Percentiles rank a stretch among this genome's conserved stretches.
These are phyloP conservation scores for Caenorhabditis inopinata DNA, from an alignment of 1,140 invertebrate species.

Conservation along the genomic window DNA sequence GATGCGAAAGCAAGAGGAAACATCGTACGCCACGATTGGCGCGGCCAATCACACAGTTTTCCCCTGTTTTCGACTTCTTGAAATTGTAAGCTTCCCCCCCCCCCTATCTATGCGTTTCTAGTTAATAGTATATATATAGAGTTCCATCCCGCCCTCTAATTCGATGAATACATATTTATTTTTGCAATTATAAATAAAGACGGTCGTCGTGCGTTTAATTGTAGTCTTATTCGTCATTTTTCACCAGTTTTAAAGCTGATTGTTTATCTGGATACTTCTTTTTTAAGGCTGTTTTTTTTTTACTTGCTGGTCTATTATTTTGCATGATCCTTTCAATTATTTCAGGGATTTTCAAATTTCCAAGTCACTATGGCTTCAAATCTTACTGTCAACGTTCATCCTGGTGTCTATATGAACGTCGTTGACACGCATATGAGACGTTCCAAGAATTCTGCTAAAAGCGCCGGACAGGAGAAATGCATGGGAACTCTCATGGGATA, in stretches of 20 bases:
- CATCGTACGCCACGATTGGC: too few relatives aligned
- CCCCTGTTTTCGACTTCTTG: too few relatives aligned
- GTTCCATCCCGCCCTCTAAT: too few relatives aligned
- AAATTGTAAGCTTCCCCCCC: too few relatives aligned
- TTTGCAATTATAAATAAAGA: too few relatives aligned
- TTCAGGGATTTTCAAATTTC: background rate
- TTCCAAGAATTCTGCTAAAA: background rate
- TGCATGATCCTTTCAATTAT: background rate
- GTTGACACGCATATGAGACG: conserved; percentile 59
- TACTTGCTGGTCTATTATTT: background rate
- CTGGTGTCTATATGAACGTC: conserved; percentile 62
- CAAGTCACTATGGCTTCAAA: conserved; percentile 52
- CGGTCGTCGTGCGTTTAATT: background rate
- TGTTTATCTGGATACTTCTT: background rate
- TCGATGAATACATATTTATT: too few relatives aligned
- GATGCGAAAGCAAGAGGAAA: too few relatives aligned
- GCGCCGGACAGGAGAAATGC: conserved; percentile 41
- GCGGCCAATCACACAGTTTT: too few relatives aligned
- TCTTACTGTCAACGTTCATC: conserved; percentile 64
- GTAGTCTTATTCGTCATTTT: background rate
- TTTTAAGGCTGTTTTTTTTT: background rate
- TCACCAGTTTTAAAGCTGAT: background rate
- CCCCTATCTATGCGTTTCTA: too few relatives aligned
- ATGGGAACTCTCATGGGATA: conserved; percentile 64
- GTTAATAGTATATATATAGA: too few relatives aligned